phyloP scores from a whole-genome alignment of 2,888 invertebrate species.

The Nephrotoma flavescens region DNA sequence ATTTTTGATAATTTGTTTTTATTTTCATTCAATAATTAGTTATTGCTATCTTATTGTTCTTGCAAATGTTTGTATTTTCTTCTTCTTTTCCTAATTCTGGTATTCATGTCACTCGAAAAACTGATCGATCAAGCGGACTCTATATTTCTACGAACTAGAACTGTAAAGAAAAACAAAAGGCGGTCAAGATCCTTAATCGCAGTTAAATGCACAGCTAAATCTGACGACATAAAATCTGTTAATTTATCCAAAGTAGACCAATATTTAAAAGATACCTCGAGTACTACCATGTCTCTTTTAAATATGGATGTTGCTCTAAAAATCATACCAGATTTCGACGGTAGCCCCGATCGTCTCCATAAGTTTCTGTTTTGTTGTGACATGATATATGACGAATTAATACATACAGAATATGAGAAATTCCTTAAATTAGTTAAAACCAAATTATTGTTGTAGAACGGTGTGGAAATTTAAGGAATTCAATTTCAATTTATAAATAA shows the following conservation, averaged over 20 bases:
- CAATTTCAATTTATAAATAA: too few species aligned
- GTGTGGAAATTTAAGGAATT: too few species aligned
- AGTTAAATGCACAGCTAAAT: not conserved
- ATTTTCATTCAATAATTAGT: too few species aligned
- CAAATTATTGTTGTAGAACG: too few species aligned
- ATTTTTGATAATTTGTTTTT: too few species aligned
- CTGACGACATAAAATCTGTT: not conserved
- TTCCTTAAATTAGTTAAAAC: too few species aligned
- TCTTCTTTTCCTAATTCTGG: not conserved
- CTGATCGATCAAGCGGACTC: not conserved
- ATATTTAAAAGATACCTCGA: not conserved
- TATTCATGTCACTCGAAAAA: not conserved
- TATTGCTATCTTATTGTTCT: not conserved
- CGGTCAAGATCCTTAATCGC: not conserved
- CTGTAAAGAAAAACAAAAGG: not conserved
- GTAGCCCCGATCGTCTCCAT: too few species aligned
- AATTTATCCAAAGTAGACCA: not conserved
- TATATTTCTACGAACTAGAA: not conserved
- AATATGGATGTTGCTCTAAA: not conserved
- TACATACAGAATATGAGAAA: too few species aligned
- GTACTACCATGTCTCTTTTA: not conserved
- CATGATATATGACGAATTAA: too few species aligned
- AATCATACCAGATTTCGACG: too few species aligned
- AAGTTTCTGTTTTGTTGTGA: too few species aligned
- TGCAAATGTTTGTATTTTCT: not conserved